Evolutionary conservation across 2,888 invertebrate species (phyloP).

Genomic region (Watsonalla cultraria): DNA sequence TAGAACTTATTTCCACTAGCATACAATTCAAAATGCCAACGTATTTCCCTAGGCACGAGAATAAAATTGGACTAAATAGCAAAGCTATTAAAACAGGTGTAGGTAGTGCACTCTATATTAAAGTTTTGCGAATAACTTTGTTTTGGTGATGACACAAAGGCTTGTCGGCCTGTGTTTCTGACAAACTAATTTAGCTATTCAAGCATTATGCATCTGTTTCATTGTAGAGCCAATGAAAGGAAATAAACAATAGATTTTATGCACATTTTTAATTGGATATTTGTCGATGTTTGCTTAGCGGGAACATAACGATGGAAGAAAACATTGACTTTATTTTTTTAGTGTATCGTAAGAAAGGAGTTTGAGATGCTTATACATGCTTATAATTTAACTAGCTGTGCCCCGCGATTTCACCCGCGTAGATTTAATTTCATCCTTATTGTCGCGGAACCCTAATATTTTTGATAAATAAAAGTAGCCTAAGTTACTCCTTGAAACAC

Average conservation of each 20-base stretch:
- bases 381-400: no score
- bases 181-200: slow-evolving; percentile 29
- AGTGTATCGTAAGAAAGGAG: no score
- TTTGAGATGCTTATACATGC: no score
- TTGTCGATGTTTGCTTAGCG: no score
- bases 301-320: no score
- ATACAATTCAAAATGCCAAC: background rate
- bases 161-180: slow-evolving; percentile 24
- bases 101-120: background rate
- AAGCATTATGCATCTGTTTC: slow-evolving; percentile 10
- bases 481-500: no score
- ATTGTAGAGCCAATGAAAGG: background rate
- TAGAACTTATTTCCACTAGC: background rate
- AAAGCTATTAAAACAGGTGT: background rate
- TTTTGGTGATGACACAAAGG: slow-evolving; percentile 37
- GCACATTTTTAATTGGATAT: background rate
- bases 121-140: slow-evolving; percentile 24
- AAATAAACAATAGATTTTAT: background rate
- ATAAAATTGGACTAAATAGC: background rate
- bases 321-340: no score
- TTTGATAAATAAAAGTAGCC: no score
- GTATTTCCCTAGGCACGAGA: background rate
- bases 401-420: no score
- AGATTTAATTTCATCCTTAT: no score
- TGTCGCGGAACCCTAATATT: no score